Conservation (phyloP, 2,113 vertebrate genomes). For the Jaculus jaculus region DNA sequence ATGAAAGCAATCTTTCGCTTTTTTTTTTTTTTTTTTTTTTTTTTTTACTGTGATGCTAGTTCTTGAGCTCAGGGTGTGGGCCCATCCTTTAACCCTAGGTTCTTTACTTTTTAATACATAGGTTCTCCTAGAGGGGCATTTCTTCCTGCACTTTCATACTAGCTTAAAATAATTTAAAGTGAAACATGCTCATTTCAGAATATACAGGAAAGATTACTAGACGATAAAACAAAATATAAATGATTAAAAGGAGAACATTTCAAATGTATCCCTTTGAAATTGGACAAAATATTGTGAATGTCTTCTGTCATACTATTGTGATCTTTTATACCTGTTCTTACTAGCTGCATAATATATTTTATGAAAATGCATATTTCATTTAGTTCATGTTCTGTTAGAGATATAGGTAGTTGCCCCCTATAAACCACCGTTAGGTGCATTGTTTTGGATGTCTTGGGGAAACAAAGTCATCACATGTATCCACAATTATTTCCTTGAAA, state of each 20-base stretch:
- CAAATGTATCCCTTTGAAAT: background rate
- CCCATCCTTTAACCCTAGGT: background rate
- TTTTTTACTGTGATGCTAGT: background rate
- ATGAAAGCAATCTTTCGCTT: background rate
- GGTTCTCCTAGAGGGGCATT: background rate
- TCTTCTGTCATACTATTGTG: background rate
- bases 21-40: background rate
- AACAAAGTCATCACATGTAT: background rate
- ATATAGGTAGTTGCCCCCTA: background rate
- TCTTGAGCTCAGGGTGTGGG: background rate
- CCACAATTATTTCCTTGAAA: background rate
- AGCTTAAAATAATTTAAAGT: slow-evolving; percentile 28
- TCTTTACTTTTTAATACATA: background rate
- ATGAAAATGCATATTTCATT: background rate
- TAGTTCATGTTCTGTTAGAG: background rate
- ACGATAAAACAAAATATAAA: background rate
- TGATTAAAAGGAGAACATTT: background rate
- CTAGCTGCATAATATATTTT: background rate
- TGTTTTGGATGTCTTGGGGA: background rate
- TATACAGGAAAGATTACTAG: background rate
- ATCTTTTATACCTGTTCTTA: background rate
- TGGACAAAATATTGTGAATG: background rate
- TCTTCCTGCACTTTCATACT: background rate
- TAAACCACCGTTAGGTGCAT: background rate
- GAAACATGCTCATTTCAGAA: slow-evolving; percentile 10